These are phyloP conservation scores for Brachionus angularis DNA, from an alignment of 1,140 invertebrate genomes.

Conservation along the genomic window DNA sequence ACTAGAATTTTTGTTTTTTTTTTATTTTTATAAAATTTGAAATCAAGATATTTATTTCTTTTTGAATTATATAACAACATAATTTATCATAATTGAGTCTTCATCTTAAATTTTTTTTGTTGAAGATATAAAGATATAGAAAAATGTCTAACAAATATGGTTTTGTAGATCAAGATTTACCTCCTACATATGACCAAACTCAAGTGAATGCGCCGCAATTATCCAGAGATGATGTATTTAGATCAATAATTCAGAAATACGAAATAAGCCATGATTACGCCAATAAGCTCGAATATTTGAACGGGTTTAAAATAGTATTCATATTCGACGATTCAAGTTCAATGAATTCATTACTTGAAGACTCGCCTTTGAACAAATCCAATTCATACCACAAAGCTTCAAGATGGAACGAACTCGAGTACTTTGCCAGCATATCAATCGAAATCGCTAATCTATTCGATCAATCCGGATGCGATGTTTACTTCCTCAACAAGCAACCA, in stretches of 20 bases:
- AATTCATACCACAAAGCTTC: not conserved
- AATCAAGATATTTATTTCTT: too few species aligned
- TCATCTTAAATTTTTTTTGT: too few species aligned
- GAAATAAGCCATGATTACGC: slow-evolving; percentile 28
- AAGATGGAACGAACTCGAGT: slow-evolving; percentile 32
- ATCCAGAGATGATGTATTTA: too few species aligned
- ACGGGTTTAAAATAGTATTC: slow-evolving; percentile 35
- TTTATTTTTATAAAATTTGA: too few species aligned
- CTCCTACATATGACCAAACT: too few species aligned
- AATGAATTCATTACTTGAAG: slow-evolving; percentile 40
- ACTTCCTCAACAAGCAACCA: slow-evolving; percentile 26
- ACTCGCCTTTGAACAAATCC: slow-evolving; percentile 35
- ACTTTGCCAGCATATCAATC: slow-evolving; percentile 16
- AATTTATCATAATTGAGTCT: too few species aligned
- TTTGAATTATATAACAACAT: too few species aligned
- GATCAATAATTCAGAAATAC: slow-evolving; percentile 19
- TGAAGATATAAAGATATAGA: too few species aligned
- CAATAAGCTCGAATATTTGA: not conserved
- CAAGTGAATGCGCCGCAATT: too few species aligned
- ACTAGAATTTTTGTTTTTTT: too few species aligned
- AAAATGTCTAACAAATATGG: too few species aligned
- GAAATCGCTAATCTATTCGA: slow-evolving; percentile 41
- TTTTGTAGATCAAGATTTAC: too few species aligned
- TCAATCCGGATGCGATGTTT: slow-evolving; percentile 12
- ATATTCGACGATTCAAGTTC: slow-evolving; percentile 41